phyloP scores from a whole-genome alignment of 64 coral and sea anemone species.

The Montipora efflorescens region DNA sequence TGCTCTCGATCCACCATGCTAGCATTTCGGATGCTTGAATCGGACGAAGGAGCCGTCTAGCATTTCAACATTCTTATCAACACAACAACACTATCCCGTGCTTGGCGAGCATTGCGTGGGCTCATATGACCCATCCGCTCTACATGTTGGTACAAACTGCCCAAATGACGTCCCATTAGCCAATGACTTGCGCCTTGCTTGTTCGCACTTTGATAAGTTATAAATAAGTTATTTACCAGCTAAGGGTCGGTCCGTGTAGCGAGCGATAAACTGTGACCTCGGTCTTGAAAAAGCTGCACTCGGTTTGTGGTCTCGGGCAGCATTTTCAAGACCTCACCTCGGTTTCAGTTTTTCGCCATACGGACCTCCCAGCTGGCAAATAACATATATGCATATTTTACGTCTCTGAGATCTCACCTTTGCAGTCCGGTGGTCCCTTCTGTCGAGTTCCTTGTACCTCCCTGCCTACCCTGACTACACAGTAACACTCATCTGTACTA shows the following conservation, averaged over 20 bases:
- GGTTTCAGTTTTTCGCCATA: too few relatives aligned
- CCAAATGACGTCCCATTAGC: slow-evolving; percentile 52
- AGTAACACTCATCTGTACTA: slow-evolving; percentile 49
- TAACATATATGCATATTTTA: too few relatives aligned
- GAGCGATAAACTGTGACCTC: not conserved
- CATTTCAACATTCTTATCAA: slow-evolving; percentile 53
- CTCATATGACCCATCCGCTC: slow-evolving; percentile 53
- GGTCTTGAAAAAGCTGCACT: too few relatives aligned
- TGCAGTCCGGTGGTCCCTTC: slow-evolving; percentile 40
- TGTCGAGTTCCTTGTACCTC: slow-evolving; percentile 52
- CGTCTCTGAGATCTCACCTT: not conserved
- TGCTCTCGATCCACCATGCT: too few relatives aligned
- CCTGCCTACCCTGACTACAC: slow-evolving; percentile 36
- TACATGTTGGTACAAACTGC: slow-evolving; percentile 63
- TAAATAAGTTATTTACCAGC: too few relatives aligned
- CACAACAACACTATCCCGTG: slow-evolving; percentile 87
- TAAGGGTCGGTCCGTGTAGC: too few relatives aligned
- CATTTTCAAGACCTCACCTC: too few relatives aligned
- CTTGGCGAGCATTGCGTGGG: slow-evolving; percentile 59
- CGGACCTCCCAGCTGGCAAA: too few relatives aligned
- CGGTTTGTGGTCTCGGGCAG: too few relatives aligned
- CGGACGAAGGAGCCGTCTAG: slow-evolving; percentile 1
- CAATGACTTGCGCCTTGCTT: slow-evolving; percentile 37
- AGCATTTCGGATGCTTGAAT: slow-evolving; percentile 9
- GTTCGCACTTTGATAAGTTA: slow-evolving; percentile 41